phyloP scores from a whole-genome alignment of 2,113 vertebrate species.

The Nerophis lumbriciformis region DNA sequence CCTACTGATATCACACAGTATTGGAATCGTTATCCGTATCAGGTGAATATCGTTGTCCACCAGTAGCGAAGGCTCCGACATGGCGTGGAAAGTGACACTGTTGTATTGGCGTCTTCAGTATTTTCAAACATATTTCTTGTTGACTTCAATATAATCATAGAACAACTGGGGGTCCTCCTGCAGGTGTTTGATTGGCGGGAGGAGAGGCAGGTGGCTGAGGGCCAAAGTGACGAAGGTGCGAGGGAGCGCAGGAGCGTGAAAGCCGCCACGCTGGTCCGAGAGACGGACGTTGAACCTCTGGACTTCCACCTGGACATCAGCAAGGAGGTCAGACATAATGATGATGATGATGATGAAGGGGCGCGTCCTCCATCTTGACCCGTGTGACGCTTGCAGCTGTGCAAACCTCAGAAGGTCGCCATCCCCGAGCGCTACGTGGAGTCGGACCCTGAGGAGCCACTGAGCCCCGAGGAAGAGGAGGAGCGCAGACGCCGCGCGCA shows the following conservation, averaged over 20 bases:
- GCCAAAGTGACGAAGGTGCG: constrained; percentile 61
- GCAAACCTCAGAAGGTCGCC: constrained; percentile 83
- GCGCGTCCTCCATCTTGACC: neutral
- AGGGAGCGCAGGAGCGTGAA: constrained; percentile 51
- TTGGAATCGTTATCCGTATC: too few relatives aligned
- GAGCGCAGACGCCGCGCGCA: constrained; percentile 78
- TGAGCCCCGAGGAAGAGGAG: constrained; percentile 81
- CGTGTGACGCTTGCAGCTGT: constrained; percentile 67
- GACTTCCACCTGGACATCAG: constrained; percentile 89
- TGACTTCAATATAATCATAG: too few relatives aligned
- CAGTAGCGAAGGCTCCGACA: too few relatives aligned
- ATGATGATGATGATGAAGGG: neutral
- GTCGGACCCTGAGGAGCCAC: constrained; percentile 83
- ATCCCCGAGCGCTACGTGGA: constrained; percentile 92
- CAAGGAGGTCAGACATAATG: constrained; percentile 76
- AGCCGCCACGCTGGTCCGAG: constrained; percentile 65
- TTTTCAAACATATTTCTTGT: too few relatives aligned
- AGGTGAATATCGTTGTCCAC: too few relatives aligned
- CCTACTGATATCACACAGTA: too few relatives aligned
- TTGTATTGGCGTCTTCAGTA: too few relatives aligned
- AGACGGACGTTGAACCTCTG: constrained; percentile 81
- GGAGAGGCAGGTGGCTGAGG: constrained; percentile 52
- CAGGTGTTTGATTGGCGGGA: constrained; percentile 61
- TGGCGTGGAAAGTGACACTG: too few relatives aligned
- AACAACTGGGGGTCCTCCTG: neutral